phyloP scores from a whole-genome alignment of 1,140 invertebrate genomes.

The Diabrotica undecimpunctata region DNA sequence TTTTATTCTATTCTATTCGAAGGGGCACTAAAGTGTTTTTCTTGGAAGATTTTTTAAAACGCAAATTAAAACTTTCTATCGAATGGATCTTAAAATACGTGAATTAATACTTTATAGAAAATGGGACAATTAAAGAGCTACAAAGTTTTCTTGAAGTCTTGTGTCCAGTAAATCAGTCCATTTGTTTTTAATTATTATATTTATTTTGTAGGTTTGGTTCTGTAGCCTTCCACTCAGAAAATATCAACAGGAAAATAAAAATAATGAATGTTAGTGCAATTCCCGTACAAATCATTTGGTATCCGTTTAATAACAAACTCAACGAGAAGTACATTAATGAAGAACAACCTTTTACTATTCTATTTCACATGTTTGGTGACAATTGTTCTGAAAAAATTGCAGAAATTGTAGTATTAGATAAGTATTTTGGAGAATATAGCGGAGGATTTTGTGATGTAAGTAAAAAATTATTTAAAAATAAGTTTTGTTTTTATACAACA shows the following conservation, averaged over 20 bases:
- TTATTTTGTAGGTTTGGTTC: constrained; percentile 32
- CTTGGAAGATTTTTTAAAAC: too few species aligned
- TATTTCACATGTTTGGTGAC: neutral
- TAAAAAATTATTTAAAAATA: too few species aligned
- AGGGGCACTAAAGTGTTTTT: too few species aligned
- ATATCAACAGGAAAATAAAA: constrained; percentile 24
- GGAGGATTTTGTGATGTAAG: neutral
- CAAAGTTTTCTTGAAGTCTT: too few species aligned
- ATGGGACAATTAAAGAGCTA: too few species aligned
- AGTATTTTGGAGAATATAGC: constrained; percentile 15
- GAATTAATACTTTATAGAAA: too few species aligned
- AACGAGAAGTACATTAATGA: neutral
- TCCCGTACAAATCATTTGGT: constrained; percentile 33
- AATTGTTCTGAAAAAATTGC: neutral
- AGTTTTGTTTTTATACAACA: too few species aligned
- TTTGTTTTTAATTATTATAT: neutral
- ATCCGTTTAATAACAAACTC: constrained; percentile 18
- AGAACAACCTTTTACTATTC: neutral
- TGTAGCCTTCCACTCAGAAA: constrained; percentile 25
- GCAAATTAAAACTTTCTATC: too few species aligned
- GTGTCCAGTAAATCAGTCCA: too few species aligned
- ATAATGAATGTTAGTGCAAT: constrained; percentile 30
- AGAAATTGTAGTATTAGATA: constrained; percentile 14
- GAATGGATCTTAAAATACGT: too few species aligned
- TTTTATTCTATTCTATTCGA: too few species aligned